Evolutionary conservation across 2,888 invertebrate genomes (phyloP).

Genomic region (Globia sparganii): DNA sequence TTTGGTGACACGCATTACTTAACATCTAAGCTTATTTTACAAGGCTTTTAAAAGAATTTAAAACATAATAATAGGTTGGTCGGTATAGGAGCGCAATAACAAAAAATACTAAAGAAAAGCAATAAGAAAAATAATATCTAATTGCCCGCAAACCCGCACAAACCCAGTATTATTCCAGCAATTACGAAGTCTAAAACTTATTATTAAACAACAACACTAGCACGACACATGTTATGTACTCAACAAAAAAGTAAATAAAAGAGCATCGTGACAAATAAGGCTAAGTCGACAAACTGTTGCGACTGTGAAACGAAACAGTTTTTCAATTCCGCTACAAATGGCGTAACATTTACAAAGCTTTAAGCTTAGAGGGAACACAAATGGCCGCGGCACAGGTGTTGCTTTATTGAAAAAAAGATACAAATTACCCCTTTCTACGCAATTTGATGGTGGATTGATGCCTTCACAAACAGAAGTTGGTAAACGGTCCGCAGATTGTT

Average conservation of each 20-base stretch:
- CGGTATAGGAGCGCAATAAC: not conserved
- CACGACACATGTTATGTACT: constrained; percentile 46
- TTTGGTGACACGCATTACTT: not conserved
- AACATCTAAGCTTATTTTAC: constrained; percentile 2
- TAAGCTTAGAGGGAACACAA: constrained; percentile 85
- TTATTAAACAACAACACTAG: constrained; percentile 40
- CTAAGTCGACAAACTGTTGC: constrained; percentile 79
- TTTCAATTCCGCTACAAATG: constrained; percentile 89
- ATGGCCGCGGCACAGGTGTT: constrained; percentile 86
- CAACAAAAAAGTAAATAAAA: constrained; percentile 50
- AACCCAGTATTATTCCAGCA: constrained; percentile 17
- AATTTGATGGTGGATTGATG: constrained; percentile 83
- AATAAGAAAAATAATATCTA: constrained; percentile 2
- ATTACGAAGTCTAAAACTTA: constrained; percentile 35
- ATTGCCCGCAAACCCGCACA: not conserved
- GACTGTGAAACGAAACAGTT: constrained; percentile 82
- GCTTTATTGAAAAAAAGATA: constrained; percentile 89
- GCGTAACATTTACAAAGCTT: constrained; percentile 87
- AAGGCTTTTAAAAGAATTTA: not conserved
- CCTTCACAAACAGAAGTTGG: constrained; percentile 68
- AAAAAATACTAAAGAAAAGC: not conserved
- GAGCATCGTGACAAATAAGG: constrained; percentile 64
- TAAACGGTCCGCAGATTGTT: constrained; percentile 66
- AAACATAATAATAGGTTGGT: constrained; percentile 1
- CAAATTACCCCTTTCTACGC: constrained; percentile 86